Evolutionary conservation across 37 sponge, comb jelly and placozoan species (phyloP).

Genomic region (Lycopodina hypogea): DNA sequence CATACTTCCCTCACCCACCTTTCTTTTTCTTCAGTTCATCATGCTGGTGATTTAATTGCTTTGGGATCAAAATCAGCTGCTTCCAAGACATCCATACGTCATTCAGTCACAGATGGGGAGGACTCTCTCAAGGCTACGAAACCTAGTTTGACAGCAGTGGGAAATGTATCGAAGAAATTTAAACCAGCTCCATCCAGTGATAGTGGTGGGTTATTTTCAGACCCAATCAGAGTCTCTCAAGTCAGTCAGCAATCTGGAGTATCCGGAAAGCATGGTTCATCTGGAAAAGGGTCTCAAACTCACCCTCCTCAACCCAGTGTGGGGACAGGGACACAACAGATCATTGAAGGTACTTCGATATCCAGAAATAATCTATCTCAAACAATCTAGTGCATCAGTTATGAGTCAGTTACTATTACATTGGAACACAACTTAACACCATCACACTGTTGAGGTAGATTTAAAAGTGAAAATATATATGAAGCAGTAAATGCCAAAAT

Average conservation of each 20-base stretch:
- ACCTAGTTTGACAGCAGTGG: not conserved
- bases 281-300: not conserved
- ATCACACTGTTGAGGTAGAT: no score
- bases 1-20: no score
- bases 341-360: slow-evolving; percentile 43
- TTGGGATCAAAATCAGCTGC: slow-evolving; percentile 36
- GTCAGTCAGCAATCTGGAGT: slow-evolving; percentile 12
- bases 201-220: slow-evolving; percentile 55
- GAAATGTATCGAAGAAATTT: slow-evolving; percentile 26
- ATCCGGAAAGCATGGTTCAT: not conserved
- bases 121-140: not conserved
- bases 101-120: not conserved
- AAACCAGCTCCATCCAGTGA: slow-evolving; percentile 9
- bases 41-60: slow-evolving; percentile 49
- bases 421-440: no score
- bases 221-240: slow-evolving; percentile 65
- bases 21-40: slow-evolving; percentile 28
- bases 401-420: no score
- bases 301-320: not conserved
- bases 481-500: no score
- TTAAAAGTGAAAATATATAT: no score
- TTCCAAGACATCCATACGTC: slow-evolving; percentile 21
- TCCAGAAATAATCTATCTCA: no score
- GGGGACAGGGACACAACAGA: slow-evolving; percentile 1
- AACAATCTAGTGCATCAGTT: no score